These are phyloP conservation scores for Mesorhabditis spiculigera DNA, from an alignment of 2,888 invertebrate species.

Conservation along the genomic window DNA sequence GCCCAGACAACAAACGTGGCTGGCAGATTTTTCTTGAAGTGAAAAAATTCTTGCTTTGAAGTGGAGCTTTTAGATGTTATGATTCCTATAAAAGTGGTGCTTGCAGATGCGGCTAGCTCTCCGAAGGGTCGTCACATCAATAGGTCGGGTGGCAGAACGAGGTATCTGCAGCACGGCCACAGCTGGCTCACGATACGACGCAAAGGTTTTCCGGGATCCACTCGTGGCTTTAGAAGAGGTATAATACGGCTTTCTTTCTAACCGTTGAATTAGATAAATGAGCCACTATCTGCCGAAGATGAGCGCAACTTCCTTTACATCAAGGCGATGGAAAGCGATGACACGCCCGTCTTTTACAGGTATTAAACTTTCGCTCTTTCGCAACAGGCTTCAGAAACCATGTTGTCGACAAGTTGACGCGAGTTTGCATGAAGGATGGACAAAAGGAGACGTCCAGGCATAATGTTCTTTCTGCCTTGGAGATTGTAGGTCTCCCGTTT, in stretches of 20 bases:
- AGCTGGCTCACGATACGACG: conserved; percentile 34
- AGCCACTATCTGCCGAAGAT: conserved; percentile 43
- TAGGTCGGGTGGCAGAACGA: conserved; percentile 1
- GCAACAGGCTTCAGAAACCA: conserved; percentile 9
- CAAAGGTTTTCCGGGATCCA: conserved; percentile 43
- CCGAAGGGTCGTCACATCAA: too few species aligned
- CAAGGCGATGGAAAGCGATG: conserved; percentile 50
- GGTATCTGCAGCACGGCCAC: conserved; percentile 19
- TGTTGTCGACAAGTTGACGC: conserved; percentile 49
- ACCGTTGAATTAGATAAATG: conserved; percentile 30
- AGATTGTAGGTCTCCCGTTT: conserved; percentile 20
- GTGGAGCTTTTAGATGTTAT: too few species aligned
- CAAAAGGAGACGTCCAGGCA: conserved; percentile 43
- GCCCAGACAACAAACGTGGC: too few species aligned
- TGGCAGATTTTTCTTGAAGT: too few species aligned
- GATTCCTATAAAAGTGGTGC: too few species aligned
- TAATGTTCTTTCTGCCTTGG: conserved; percentile 46
- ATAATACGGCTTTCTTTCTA: neutral
- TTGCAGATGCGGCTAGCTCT: too few species aligned
- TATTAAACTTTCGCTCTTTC: neutral
- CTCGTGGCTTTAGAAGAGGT: conserved; percentile 33
- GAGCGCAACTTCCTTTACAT: conserved; percentile 47
- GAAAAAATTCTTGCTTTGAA: too few species aligned
- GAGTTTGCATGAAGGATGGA: conserved; percentile 49
- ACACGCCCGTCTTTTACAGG: conserved; percentile 55